phyloP scores from a whole-genome alignment of 1,140 invertebrate species.

The Drosophila ogumai region DNA sequence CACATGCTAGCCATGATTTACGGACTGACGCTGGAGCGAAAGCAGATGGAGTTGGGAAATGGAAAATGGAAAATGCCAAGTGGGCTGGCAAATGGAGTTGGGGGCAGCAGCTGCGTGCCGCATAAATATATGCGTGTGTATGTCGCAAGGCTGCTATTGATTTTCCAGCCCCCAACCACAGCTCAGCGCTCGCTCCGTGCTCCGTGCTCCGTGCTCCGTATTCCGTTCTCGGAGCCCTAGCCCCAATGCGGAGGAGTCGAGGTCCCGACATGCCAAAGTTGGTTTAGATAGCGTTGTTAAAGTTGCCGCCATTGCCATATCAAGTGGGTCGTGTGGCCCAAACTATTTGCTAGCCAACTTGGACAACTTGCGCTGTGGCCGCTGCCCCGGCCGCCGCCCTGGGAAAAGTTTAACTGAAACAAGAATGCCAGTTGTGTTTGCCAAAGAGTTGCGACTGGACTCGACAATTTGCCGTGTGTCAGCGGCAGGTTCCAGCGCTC shows the following conservation, averaged over 20 bases:
- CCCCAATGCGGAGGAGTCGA: slow-evolving; percentile 27
- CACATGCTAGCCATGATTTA: slow-evolving; percentile 47
- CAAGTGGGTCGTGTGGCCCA: slow-evolving; percentile 23
- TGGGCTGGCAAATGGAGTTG: slow-evolving; percentile 2
- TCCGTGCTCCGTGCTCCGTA: background rate
- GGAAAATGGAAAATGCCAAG: background rate
- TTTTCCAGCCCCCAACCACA: slow-evolving; percentile 46
- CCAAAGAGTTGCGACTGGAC: slow-evolving; percentile 50
- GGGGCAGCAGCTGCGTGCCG: slow-evolving; percentile 44
- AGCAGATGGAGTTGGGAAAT: slow-evolving; percentile 25
- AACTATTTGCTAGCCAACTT: slow-evolving; percentile 47
- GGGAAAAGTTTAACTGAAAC: slow-evolving; percentile 57
- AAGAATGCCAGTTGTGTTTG: slow-evolving; percentile 30
- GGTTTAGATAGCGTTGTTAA: slow-evolving; percentile 62
- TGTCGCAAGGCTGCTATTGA: slow-evolving; percentile 56
- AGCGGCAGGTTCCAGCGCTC: slow-evolving; percentile 19
- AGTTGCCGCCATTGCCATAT: slow-evolving; percentile 51
- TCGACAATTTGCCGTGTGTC: slow-evolving; percentile 55
- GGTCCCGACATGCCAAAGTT: slow-evolving; percentile 63
- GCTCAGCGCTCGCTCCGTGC: background rate
- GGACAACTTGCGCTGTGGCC: slow-evolving; percentile 26
- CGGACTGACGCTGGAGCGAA: slow-evolving; percentile 4
- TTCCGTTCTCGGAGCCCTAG: background rate
- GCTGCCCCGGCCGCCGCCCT: background rate
- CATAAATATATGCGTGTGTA: slow-evolving; percentile 48